A percentile compares a stretch with the other conserved stretches of the same genome.
Conservation (phyloP, 2,888 invertebrate genomes). For the Melinaea marsaeus region DNA sequence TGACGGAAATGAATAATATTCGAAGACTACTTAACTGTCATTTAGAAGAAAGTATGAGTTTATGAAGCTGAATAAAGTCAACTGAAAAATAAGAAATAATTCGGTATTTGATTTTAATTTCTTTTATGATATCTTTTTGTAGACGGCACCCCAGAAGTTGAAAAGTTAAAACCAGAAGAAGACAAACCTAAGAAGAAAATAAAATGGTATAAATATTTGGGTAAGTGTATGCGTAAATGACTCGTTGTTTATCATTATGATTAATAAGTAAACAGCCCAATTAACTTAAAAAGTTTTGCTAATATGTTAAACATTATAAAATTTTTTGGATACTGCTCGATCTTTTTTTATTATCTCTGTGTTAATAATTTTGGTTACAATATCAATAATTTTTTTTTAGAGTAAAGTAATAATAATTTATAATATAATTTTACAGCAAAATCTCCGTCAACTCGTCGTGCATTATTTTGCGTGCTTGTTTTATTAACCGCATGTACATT, state of each 20-base stretch:
- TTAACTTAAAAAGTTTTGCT: too few relatives aligned
- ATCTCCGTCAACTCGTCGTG: slow-evolving; percentile 50
- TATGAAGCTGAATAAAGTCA: background rate
- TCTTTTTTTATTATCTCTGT: too few relatives aligned
- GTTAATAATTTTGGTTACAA: too few relatives aligned
- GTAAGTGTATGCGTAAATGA: slow-evolving; percentile 40
- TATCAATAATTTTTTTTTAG: too few relatives aligned
- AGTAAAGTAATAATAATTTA: background rate
- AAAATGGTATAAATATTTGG: slow-evolving; percentile 47
- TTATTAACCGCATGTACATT: slow-evolving; percentile 48
- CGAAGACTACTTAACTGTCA: slow-evolving; percentile 41
- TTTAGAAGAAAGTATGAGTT: slow-evolving; percentile 22
- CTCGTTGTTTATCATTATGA: background rate
- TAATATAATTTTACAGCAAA: slow-evolving; percentile 45
- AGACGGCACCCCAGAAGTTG: slow-evolving; percentile 42
- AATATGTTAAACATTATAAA: too few relatives aligned
- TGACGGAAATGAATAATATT: slow-evolving; percentile 45
- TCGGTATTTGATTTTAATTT: background rate
- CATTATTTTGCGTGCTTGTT: slow-evolving; percentile 40
- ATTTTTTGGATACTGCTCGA: too few relatives aligned
- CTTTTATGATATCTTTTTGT: slow-evolving; percentile 23
- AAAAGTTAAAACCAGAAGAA: slow-evolving; percentile 36
- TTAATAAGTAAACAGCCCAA: too few relatives aligned
- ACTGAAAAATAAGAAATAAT: background rate
- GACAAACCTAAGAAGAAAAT: slow-evolving; percentile 37